Evolutionary conservation across 2,113 vertebrate species (phyloP), one percentile per base, ranked within the genome.

Genomic region (Speoplatyrhinus poulsoni): DNA sequence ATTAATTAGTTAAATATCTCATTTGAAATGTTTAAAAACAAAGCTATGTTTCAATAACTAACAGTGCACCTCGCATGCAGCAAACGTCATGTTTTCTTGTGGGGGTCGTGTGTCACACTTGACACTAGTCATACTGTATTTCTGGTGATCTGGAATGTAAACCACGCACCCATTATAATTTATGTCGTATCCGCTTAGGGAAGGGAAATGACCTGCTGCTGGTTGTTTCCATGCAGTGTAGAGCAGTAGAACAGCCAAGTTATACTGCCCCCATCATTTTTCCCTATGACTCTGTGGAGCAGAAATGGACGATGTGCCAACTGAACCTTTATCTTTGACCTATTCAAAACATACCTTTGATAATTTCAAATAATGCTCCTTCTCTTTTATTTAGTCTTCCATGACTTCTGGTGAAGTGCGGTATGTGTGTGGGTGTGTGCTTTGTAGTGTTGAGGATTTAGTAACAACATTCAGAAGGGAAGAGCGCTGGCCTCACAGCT

Each of bases 401-500:
- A 86, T 90, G 77, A 75, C 84, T 87, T 87, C 87, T 47, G 62
- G 7, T 36, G 5, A 48, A 3, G 16, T n/a, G 15, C 12, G 32
- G n/a, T n/a, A 62, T 10, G 46, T 47, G 49, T 26, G 49, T 52
- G 10, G 64, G 47, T 7, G 67, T 65, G 60, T 17, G 62, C 36
- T n/a, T 36, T 53, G 88, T 84, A 41, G 0, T 41, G 36, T 41
- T 41, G 36, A 41, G 6, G 36, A 41, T 41, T 41, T 41, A 41
- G 36, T 0, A 41, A 41, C 36, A 41, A 41, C 36, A 41, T 41
- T 41, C 36, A 41, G 49, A 15, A 4, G 12, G 87, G 49, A 15
- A 15, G 77, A 81, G 87, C 75, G 78, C 88, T 82, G 69, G 86
- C 87, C 87, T 87, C 89, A 92, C 94, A 95, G 93, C 93, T 95